Conservation (phyloP, 1,140 invertebrate genomes). For the Drosophila seguyi region DNA sequence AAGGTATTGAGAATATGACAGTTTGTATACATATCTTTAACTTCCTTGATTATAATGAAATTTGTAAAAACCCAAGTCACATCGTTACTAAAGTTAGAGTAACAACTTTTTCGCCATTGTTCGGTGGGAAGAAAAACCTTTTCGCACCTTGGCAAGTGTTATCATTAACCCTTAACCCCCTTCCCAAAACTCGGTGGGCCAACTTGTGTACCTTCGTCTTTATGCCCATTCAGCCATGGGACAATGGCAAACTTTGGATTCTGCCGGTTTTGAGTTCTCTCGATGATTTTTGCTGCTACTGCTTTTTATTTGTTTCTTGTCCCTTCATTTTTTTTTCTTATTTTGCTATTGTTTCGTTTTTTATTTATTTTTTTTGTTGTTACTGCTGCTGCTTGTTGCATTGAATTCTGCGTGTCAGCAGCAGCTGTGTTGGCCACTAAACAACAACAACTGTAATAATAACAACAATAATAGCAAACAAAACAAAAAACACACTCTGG, state of each 20-base stretch:
- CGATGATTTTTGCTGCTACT: slow-evolving; percentile 46
- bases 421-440: slow-evolving; percentile 72
- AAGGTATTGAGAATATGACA: no score
- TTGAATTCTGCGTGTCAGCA: slow-evolving; percentile 79
- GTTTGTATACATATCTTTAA: background rate
- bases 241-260: slow-evolving; percentile 59
- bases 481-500: slow-evolving; percentile 55
- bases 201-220: slow-evolving; percentile 15
- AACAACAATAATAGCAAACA: slow-evolving; percentile 71
- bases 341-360: slow-evolving; percentile 52
- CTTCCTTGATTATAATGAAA: background rate
- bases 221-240: slow-evolving; percentile 42
- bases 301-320: slow-evolving; percentile 35
- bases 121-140: background rate
- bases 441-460: slow-evolving; percentile 71
- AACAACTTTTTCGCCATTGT: background rate
- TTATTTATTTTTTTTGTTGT: slow-evolving; percentile 33
- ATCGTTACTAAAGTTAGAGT: background rate
- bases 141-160: slow-evolving; percentile 26
- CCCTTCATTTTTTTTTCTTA: slow-evolving; percentile 19
- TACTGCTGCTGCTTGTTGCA: slow-evolving; percentile 54
- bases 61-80: background rate
- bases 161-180: slow-evolving; percentile 20
- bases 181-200: background rate
- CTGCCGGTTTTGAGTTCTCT: slow-evolving; percentile 38